Percentiles rank a stretch among this genome's conserved stretches.
phyloP scores from a whole-genome alignment of 2,888 invertebrate species.

The Conomelus anceps region DNA sequence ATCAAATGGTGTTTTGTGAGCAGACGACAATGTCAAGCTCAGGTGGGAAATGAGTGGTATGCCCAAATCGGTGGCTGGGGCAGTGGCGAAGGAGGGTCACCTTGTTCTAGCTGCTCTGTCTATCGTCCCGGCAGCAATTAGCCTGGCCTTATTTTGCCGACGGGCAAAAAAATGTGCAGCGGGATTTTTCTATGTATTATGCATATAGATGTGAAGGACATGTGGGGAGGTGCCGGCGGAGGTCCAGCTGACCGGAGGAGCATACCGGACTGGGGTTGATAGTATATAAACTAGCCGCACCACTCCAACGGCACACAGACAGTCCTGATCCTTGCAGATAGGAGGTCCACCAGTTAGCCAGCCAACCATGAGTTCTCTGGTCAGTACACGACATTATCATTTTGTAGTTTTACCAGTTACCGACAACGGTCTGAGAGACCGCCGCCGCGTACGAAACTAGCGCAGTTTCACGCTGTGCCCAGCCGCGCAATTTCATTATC shows the following conservation, averaged over 20 bases:
- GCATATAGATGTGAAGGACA: not conserved
- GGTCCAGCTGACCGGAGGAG: not conserved
- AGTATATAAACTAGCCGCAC: not conserved
- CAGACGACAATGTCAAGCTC: not conserved
- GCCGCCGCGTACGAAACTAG: not conserved
- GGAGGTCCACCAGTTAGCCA: slow-evolving; percentile 8
- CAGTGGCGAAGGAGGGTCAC: not conserved
- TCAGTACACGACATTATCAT: not conserved
- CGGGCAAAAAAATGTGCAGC: not conserved
- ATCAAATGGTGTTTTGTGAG: not conserved
- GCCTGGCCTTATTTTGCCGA: not conserved
- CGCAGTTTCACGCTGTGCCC: not conserved
- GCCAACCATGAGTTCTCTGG: not conserved
- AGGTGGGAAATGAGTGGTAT: no score
- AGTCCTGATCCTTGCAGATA: not conserved
- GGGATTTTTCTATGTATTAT: not conserved
- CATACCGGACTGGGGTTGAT: not conserved
- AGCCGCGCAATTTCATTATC: not conserved
- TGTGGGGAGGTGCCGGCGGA: not conserved
- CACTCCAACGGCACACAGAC: not conserved
- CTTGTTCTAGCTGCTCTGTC: not conserved
- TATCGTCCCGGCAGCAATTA: not conserved
- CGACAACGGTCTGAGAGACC: not conserved
- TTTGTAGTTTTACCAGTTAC: not conserved
- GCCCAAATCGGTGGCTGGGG: not conserved